These are phyloP conservation scores for Ariolimax columbianus DNA, from an alignment of 2,888 invertebrate genomes.

Conservation along the genomic window DNA sequence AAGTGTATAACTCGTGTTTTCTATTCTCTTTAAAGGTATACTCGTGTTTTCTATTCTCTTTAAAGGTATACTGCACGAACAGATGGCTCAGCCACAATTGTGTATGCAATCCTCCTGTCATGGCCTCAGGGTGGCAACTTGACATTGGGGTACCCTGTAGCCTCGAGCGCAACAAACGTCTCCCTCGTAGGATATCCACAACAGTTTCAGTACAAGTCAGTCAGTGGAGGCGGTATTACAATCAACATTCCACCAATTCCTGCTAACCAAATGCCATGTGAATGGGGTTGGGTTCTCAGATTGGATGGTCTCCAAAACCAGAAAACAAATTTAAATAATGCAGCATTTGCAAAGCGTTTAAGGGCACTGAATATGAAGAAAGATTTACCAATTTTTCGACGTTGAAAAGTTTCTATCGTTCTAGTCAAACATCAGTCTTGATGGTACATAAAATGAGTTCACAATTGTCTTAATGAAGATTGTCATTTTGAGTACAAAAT, in stretches of 20 bases:
- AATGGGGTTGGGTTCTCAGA: constrained; percentile 69
- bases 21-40: constrained; percentile 56
- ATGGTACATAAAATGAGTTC: too few relatives aligned
- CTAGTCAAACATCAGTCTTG: too few relatives aligned
- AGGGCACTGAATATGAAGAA: constrained; percentile 33
- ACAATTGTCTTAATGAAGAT: too few relatives aligned
- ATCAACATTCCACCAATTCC: constrained; percentile 64
- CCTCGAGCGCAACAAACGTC: constrained; percentile 75
- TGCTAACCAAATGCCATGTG: constrained; percentile 61
- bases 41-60: not conserved
- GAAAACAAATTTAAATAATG: constrained; percentile 15
- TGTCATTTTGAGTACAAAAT: too few relatives aligned
- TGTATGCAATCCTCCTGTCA: constrained; percentile 86
- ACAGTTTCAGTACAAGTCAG: constrained; percentile 23
- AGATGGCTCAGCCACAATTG: constrained; percentile 56
- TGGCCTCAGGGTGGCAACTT: constrained; percentile 85
- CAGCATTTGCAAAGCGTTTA: not conserved
- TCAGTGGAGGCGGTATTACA: constrained; percentile 58
- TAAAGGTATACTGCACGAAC: constrained; percentile 60
- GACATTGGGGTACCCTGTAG: constrained; percentile 79
- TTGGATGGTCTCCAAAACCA: constrained; percentile 56
- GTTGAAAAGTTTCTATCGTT: not conserved
- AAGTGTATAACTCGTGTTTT: too few relatives aligned
- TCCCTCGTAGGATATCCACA: constrained; percentile 80
- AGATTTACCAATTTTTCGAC: not conserved